These are phyloP conservation scores for Campaea margaritaria DNA, from an alignment of 2,888 invertebrate genomes.

Conservation along the genomic window DNA sequence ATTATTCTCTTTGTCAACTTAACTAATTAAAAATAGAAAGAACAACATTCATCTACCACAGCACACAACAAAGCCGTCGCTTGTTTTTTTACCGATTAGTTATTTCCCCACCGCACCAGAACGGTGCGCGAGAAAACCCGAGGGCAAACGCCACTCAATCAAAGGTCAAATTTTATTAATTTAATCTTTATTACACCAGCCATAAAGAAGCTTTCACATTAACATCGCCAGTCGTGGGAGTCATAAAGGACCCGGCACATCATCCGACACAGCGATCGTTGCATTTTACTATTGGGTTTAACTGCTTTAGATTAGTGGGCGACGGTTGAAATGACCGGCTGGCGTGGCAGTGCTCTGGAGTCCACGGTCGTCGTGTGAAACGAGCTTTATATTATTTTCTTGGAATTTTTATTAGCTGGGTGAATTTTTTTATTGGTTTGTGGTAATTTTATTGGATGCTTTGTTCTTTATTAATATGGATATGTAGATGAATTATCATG, in stretches of 20 bases:
- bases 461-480: no score
- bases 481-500: no score
- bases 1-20: no score
- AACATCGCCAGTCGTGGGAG: slow-evolving; percentile 1
- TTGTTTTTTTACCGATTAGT: no score
- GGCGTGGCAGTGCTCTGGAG: slow-evolving; percentile 12
- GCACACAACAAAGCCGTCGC: no score
- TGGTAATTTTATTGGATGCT: no score
- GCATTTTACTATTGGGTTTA: slow-evolving; percentile 24
- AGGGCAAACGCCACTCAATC: no score
- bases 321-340: slow-evolving; percentile 11
- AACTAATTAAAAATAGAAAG: no score
- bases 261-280: slow-evolving; percentile 13
- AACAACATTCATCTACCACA: no score
- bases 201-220: slow-evolving; percentile 10
- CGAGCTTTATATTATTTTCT: slow-evolving; percentile 7
- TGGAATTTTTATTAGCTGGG: slow-evolving; percentile 10
- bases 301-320: slow-evolving; percentile 6
- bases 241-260: slow-evolving; percentile 21
- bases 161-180: not conserved
- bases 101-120: no score
- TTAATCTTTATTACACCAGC: slow-evolving; percentile 3
- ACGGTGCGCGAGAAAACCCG: no score
- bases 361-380: slow-evolving; percentile 15
- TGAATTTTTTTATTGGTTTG: slow-evolving; percentile 15